Conservation (phyloP, 2,888 invertebrate species). For the Tyria jacobaeae region DNA sequence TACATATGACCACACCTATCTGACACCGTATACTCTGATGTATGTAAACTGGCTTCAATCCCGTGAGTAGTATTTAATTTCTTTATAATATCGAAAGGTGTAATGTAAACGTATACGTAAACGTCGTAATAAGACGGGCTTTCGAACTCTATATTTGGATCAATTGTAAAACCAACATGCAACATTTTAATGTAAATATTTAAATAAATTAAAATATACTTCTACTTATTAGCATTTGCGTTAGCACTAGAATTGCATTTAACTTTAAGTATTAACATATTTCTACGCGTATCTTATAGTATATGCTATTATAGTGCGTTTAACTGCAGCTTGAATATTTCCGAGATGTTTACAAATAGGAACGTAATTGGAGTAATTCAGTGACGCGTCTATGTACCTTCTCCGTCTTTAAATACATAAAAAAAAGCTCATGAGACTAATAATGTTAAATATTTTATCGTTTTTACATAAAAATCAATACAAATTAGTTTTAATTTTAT, state of each 20-base stretch:
- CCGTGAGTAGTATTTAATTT: too few species aligned
- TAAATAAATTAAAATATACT: not conserved
- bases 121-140: too few species aligned
- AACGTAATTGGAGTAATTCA: constrained; percentile 41
- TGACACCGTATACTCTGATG: too few species aligned
- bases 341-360: constrained; percentile 38
- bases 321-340: constrained; percentile 8
- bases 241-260: not conserved
- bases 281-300: not conserved
- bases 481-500: constrained; percentile 34
- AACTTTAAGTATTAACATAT: not conserved
- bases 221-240: not conserved
- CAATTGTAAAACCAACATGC: too few species aligned
- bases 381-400: constrained; percentile 50
- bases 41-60: too few species aligned
- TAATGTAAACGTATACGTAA: too few species aligned
- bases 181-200: not conserved
- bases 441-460: constrained; percentile 37
- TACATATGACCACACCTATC: too few species aligned
- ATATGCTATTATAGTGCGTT: not conserved
- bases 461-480: constrained; percentile 22
- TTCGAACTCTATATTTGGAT: too few species aligned
- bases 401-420: constrained; percentile 37
- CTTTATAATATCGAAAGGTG: too few species aligned
- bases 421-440: constrained; percentile 45